Base-by-base conservation (phyloP, 2,888 invertebrate species). In the Leptinotarsa juncta region DNA sequence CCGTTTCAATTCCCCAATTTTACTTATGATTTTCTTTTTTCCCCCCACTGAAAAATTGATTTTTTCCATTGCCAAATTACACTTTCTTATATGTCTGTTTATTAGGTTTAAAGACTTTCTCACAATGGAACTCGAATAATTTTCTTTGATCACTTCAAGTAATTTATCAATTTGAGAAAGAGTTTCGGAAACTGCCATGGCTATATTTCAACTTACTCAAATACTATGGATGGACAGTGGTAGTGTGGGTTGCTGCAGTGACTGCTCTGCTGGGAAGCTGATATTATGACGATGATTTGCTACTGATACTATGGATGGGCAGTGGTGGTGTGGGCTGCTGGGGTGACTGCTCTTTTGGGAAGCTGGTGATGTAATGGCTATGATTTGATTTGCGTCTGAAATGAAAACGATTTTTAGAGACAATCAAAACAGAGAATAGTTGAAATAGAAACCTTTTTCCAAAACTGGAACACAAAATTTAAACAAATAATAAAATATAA, bases 101-200 rank as follows among this genome's bases (percentile, higher is more conserved):
- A 50, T 50, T 50, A 16, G 1, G 50, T 16, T 50, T 50, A 50
- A 50, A 50, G 14, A 55, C 55, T 16, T 55, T 55, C 20, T 16
- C 10, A n/a, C 55, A 55, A 18, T 55, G 18, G 55, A 55, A 55
- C 55, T 55, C 18, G 55, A 55, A 55, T 55, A 55, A 12, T 55
- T 55, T 55, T 55, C n/a, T n/a, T 55, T 55, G 55, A 55, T 55
- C 55, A n/a, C 50, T 50, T 50, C 50, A 50, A 51, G 51, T 51
- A 51, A 51, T 51, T 51, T 15, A 51, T 51, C 51, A 51, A 55
- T 55, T 18, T 55, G 55, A 18, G 20, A 55, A n/a, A 55, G 18
- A 18, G 20, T 18, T 55, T 55, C 18, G 16, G 55, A 18, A 55
- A 55, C 5, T n/a, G 20, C 10, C 18, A 55, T 55, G 16, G 5